Conservation (phyloP, 2,797 vertebrate genomes). For the Garrulus glandarius region DNA sequence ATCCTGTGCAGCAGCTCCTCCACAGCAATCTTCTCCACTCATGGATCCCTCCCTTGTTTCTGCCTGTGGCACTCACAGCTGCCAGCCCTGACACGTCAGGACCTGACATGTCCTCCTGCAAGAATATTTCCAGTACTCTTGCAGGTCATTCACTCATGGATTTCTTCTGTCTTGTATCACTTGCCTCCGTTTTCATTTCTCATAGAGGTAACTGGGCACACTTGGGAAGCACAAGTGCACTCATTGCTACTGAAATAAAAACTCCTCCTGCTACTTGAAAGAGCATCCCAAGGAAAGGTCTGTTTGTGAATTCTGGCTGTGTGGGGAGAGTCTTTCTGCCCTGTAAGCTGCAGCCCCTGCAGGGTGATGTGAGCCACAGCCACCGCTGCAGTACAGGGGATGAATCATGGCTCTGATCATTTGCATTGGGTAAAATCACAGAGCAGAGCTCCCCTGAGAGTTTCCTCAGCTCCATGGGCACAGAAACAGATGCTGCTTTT, state of each 20-base stretch:
- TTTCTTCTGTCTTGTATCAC: background rate
- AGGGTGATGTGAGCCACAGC: background rate
- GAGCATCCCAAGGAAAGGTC: background rate
- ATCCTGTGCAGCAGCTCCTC: background rate
- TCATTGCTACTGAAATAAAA: background rate
- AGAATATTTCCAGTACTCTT: background rate
- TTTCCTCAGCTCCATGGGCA: background rate
- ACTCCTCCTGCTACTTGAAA: background rate
- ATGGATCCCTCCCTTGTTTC: background rate
- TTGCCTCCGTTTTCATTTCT: background rate
- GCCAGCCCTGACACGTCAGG: background rate
- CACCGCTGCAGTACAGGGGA: background rate
- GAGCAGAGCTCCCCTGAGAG: background rate
- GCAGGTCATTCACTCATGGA: background rate
- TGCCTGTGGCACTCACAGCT: background rate
- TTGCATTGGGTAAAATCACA: background rate
- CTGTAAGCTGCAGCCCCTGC: background rate
- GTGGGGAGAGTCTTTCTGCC: background rate
- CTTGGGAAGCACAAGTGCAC: background rate
- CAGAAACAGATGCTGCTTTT: background rate
- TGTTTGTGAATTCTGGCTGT: background rate
- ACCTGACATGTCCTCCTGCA: background rate
- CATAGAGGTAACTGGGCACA: background rate
- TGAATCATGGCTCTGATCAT: background rate
- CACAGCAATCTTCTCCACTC: background rate